phyloP scores from a whole-genome alignment of 1,140 invertebrate species.

The Lamellibrachia luymesi region DNA sequence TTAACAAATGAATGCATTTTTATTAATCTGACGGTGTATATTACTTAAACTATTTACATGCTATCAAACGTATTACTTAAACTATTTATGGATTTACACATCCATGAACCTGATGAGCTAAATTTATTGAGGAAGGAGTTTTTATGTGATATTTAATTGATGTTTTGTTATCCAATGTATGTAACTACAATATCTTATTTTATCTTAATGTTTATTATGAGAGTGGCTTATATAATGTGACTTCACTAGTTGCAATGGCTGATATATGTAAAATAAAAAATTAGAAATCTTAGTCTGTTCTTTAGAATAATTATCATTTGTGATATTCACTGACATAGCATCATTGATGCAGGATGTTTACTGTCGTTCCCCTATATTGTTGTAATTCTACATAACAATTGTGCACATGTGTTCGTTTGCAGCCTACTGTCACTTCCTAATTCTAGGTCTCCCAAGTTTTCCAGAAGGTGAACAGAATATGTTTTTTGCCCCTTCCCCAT shows the following conservation, averaged over 20 bases:
- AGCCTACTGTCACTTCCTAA: neutral
- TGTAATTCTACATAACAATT: neutral
- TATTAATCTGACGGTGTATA: too few relatives aligned
- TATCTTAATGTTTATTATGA: too few relatives aligned
- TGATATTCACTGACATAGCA: neutral
- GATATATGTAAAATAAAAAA: neutral
- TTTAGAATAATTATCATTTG: neutral
- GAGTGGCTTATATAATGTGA: neutral
- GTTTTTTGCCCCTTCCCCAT: neutral
- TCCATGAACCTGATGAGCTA: too few relatives aligned
- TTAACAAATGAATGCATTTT: too few relatives aligned
- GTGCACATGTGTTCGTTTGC: neutral
- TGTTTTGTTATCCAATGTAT: too few relatives aligned
- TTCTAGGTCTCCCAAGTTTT: neutral
- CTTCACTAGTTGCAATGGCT: neutral
- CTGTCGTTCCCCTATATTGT: neutral
- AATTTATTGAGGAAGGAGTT: too few relatives aligned
- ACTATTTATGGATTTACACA: too few relatives aligned
- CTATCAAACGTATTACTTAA: too few relatives aligned
- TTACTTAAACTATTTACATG: too few relatives aligned
- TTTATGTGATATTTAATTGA: too few relatives aligned
- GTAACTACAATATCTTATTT: too few relatives aligned
- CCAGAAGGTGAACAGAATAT: neutral
- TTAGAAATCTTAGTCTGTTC: neutral
- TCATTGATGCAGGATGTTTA: neutral